Conservation (phyloP, 2,797 vertebrate species). For the Pseudocheirus occidentalis region DNA sequence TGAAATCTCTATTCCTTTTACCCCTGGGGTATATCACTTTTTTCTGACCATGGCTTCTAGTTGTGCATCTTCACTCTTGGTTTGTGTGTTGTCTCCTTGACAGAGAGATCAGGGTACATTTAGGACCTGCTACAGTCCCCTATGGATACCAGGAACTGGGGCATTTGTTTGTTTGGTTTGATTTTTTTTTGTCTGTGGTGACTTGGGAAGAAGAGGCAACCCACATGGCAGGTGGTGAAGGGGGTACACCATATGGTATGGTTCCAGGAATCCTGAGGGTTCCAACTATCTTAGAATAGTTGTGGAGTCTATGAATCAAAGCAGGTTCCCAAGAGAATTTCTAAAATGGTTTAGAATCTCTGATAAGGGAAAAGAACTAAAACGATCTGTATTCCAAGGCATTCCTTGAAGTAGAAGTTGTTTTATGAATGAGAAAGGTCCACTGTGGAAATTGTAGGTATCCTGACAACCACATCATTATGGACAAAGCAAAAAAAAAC, state of each 20-base stretch:
- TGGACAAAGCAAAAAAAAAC: neutral
- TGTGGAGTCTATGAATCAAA: neutral
- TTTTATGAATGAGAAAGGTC: neutral
- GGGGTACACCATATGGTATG: neutral
- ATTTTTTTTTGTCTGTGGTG: neutral
- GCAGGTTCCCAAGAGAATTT: neutral
- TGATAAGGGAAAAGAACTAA: neutral
- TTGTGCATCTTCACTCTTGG: neutral
- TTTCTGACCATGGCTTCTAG: neutral
- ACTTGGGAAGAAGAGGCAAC: neutral
- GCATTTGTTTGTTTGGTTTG: neutral
- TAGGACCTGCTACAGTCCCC: neutral
- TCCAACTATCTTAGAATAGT: neutral
- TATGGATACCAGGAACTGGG: neutral
- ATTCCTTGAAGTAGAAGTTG: neutral
- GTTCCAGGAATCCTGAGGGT: no score
- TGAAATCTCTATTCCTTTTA: constrained; percentile 8
- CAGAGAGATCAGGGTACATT: neutral
- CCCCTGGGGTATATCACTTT: neutral
- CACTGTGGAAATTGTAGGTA: neutral
- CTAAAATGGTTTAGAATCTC: neutral
- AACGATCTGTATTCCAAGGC: neutral
- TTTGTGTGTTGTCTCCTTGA: neutral
- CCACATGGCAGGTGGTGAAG: neutral
- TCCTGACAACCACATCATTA: neutral